Base-by-base conservation (phyloP, 1,140 invertebrate genomes). In the Zophobas atratus region DNA sequence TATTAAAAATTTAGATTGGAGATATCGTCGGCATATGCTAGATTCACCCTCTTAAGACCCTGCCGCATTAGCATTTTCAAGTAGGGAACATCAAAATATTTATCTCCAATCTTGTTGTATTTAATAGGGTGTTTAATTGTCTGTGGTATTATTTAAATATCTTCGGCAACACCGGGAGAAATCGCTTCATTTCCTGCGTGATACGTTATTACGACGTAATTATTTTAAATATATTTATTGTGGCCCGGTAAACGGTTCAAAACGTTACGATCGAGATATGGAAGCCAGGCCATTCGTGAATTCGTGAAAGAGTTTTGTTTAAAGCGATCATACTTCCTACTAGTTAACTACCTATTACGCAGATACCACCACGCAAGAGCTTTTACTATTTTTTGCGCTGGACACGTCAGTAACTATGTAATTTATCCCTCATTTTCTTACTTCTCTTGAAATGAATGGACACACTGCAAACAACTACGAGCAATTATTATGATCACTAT, bases 111-210 rank as follows among this genome's bases (percentile, higher is more conserved):
- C 75, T 77, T 72, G 60, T 77, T 75, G 41, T 75, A 77, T 78
- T 78, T 80, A 82, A 80, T 81, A 73, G 81, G 81, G 76, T 80
- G 78, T 79, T 82, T 82, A 82, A 82, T 82, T 82, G 81, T 81
- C 76, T 79, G 81, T 70, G 72, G 53, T 80, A 82, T 80, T 81
- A 81, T 81, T 81, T 78, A 79, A 81, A 81, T 81, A 77, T 73
- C 51, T 79, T 79, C 60, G 8, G 78, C 60, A 51, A 76, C 57
- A 74, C 39, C 55, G 55, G 36, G 73, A 77, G 79, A 82, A 82
- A 82, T 82, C 81, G 80, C 67, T 77, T 79, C 79, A 77, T 74
- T 82, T 79, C 80, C 78, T 77, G 77, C 75, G n/a, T 74, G 71
- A 80, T 75, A 75, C 38, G 41, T 80, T 78, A 77, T 80, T 77